phyloP scores from a whole-genome alignment of 2,888 invertebrate species.

The Polyploca ridens region DNA sequence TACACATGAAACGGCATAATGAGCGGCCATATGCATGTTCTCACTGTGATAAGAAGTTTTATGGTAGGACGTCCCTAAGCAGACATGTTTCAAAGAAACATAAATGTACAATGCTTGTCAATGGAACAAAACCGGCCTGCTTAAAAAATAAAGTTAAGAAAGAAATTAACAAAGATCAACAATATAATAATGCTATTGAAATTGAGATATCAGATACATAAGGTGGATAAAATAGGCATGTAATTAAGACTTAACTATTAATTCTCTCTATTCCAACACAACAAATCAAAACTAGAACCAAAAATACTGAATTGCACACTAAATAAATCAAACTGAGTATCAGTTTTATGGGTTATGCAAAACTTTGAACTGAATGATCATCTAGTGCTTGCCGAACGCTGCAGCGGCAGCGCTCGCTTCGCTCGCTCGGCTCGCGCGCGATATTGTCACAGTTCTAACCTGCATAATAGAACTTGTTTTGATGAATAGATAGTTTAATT shows the following conservation, averaged over 20 bases:
- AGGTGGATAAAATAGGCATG: background rate
- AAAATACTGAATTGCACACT: too few species aligned
- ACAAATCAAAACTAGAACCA: too few species aligned
- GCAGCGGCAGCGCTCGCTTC: too few species aligned
- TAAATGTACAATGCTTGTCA: constrained; percentile 19
- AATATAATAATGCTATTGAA: background rate
- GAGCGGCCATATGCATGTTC: constrained; percentile 59
- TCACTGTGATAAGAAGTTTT: constrained; percentile 57
- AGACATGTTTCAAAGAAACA: constrained; percentile 43
- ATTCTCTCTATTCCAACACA: too few species aligned
- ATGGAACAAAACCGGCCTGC: constrained; percentile 30
- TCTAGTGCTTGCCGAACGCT: too few species aligned
- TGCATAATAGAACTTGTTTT: too few species aligned
- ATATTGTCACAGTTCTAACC: too few species aligned
- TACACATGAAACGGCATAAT: constrained; percentile 60
- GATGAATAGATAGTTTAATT: too few species aligned
- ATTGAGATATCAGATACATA: background rate
- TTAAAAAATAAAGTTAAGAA: constrained; percentile 6
- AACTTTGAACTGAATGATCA: too few species aligned
- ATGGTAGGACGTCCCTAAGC: constrained; percentile 42
- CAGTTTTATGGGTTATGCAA: too few species aligned
- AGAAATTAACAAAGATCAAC: background rate
- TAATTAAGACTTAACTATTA: background rate
- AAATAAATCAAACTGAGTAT: too few species aligned
- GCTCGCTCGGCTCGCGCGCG: too few species aligned